Evolutionary conservation across 1,140 invertebrate species (phyloP).

Genomic region (Polypedilum pembai): DNA sequence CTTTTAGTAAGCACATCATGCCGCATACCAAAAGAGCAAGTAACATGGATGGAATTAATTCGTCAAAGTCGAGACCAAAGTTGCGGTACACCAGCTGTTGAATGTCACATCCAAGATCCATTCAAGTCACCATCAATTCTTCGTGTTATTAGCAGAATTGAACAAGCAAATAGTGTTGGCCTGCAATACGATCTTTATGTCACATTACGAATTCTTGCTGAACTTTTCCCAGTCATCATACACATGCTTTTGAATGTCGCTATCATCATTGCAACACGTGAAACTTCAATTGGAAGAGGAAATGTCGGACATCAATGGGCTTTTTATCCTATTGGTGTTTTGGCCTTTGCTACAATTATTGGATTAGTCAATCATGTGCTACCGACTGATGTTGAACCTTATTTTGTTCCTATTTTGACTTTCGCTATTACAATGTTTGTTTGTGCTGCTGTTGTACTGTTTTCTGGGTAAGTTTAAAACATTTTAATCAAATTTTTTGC

Average conservation of each 20-base stretch:
- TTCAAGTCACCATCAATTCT: conserved; percentile 57
- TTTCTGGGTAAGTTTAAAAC: conserved; percentile 47
- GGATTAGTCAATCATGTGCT: conserved; percentile 45
- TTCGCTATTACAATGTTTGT: conserved; percentile 56
- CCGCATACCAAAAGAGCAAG: conserved; percentile 45
- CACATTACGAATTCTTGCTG: conserved; percentile 59
- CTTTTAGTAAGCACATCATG: conserved; percentile 51
- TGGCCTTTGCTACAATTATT: conserved; percentile 59
- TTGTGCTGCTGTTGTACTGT: conserved; percentile 55
- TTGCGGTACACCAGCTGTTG: conserved; percentile 51
- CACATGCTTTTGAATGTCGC: conserved; percentile 64
- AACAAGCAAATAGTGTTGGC: too few species aligned
- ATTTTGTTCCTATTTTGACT: conserved; percentile 47
- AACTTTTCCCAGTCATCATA: conserved; percentile 65
- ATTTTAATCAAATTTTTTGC: too few species aligned
- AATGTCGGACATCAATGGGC: conserved; percentile 73
- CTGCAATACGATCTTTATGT: conserved; percentile 61
- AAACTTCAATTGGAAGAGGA: conserved; percentile 67
- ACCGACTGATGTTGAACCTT: conserved; percentile 33
- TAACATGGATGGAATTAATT: conserved; percentile 40
- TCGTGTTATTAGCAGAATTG: conserved; percentile 55
- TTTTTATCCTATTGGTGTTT: conserved; percentile 64
- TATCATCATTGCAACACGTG: conserved; percentile 68
- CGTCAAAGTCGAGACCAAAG: conserved; percentile 40
- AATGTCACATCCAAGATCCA: conserved; percentile 59